phyloP scores from a whole-genome alignment of 2,113 vertebrate species.

The Parotia lawesii region DNA sequence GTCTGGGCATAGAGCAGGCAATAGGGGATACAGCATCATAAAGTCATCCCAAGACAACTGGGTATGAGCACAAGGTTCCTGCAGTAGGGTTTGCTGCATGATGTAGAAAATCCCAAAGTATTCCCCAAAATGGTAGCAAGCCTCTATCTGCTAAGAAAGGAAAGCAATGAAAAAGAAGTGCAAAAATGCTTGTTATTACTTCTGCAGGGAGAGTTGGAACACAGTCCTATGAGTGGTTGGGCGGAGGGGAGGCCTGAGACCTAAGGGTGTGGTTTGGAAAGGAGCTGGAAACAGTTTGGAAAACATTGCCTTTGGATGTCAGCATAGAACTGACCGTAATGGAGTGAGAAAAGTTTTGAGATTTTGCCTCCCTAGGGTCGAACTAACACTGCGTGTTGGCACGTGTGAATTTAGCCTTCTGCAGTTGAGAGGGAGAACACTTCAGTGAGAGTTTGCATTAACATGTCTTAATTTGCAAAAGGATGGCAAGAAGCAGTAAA shows the following conservation, averaged over 20 bases:
- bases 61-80: accelerated
- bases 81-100: accelerated
- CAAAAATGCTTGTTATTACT: background rate
- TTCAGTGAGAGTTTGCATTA: background rate
- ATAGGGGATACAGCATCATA: too few species aligned
- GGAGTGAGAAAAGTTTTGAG: background rate
- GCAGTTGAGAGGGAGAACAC: background rate
- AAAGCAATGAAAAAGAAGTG: background rate
- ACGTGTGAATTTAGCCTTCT: background rate
- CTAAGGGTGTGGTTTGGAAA: background rate
- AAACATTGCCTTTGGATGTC: background rate
- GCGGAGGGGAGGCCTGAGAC: background rate
- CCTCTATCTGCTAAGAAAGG: background rate
- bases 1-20: too few species aligned
- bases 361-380: background rate
- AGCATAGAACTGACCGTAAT: background rate
- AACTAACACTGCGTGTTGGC: accelerated
- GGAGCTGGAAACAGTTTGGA: background rate
- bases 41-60: too few species aligned
- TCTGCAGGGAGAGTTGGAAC: background rate
- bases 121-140: background rate
- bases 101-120: background rate
- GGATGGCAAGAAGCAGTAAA: background rate
- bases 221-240: background rate
- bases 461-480: background rate